These are phyloP conservation scores for Eurystomus glaucurus DNA, from an alignment of 2,797 vertebrate genomes.

Conservation along the genomic window DNA sequence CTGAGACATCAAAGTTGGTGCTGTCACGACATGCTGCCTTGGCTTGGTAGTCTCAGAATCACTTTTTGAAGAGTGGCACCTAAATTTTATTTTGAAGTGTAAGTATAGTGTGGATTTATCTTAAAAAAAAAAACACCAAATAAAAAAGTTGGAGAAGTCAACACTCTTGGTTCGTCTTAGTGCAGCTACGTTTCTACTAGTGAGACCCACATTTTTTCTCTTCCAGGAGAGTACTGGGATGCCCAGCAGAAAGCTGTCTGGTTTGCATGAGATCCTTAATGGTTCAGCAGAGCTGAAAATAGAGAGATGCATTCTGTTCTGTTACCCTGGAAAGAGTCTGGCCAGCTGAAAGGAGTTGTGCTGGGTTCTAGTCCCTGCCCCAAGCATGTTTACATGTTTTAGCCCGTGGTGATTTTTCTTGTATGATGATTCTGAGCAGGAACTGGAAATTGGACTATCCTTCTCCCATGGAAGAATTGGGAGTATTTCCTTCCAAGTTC, in stretches of 20 bases:
- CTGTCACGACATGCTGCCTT: not conserved
- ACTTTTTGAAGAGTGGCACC: not conserved
- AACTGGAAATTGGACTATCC: not conserved
- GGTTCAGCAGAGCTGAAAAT: not conserved
- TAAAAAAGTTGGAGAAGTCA: not conserved
- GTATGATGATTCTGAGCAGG: not conserved
- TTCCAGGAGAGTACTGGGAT: not conserved
- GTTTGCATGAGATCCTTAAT: not conserved
- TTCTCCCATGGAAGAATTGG: not conserved
- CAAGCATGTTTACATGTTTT: not conserved
- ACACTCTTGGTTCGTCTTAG: not conserved
- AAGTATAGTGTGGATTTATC: not conserved
- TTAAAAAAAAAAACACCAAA: not conserved
- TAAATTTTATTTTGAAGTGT: not conserved
- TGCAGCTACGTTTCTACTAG: not conserved
- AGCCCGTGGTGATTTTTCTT: not conserved
- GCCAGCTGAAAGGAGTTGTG: not conserved
- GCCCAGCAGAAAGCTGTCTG: not conserved
- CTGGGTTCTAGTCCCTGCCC: not conserved
- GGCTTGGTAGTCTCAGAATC: not conserved
- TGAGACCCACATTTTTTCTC: rapidly evolving
- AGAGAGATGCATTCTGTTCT: not conserved
- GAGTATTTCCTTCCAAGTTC: not conserved
- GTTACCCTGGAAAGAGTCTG: not conserved
- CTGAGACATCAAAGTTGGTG: not conserved